These are phyloP conservation scores for Watsonalla binaria DNA, from an alignment of 2,888 invertebrate species.

Conservation along the genomic window DNA sequence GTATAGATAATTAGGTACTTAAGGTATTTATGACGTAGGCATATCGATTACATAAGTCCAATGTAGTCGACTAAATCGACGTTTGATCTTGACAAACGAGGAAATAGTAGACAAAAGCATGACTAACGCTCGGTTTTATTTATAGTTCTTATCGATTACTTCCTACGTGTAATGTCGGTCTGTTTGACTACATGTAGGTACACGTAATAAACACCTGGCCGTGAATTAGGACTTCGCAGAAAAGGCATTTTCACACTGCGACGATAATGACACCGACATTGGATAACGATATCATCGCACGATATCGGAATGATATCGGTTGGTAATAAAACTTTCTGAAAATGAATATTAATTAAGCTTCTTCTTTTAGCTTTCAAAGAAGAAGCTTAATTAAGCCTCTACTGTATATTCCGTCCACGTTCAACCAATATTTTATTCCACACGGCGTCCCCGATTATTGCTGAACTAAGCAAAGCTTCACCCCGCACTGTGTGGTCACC, in stretches of 20 bases:
- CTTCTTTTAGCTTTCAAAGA: no score
- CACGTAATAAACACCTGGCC: conserved; percentile 7
- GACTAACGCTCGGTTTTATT: conserved; percentile 33
- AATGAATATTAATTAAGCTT: no score
- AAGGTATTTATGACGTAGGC: conserved; percentile 3
- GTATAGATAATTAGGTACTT: neutral
- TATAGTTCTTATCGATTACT: conserved; percentile 38
- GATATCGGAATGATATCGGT: no score
- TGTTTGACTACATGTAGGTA: conserved; percentile 8
- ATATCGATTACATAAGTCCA: conserved; percentile 28
- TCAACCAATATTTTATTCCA: no score
- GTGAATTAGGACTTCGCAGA: neutral
- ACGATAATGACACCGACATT: no score
- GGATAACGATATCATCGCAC: no score
- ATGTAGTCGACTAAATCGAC: conserved; percentile 19
- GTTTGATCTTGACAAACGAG: conserved; percentile 42
- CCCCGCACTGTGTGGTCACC: no score
- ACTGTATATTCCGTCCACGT: no score
- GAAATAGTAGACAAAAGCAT: conserved; percentile 36
- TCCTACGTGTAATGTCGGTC: conserved; percentile 22
- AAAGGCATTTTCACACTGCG: neutral
- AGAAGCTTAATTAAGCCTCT: no score
- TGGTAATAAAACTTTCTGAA: no score
- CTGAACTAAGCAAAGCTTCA: no score
- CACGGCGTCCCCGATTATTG: no score